Percentiles rank a stretch among this genome's conserved stretches.
Evolutionary conservation across 2,888 invertebrate genomes (phyloP).

Genomic region (Napeogenes sylphis): DNA sequence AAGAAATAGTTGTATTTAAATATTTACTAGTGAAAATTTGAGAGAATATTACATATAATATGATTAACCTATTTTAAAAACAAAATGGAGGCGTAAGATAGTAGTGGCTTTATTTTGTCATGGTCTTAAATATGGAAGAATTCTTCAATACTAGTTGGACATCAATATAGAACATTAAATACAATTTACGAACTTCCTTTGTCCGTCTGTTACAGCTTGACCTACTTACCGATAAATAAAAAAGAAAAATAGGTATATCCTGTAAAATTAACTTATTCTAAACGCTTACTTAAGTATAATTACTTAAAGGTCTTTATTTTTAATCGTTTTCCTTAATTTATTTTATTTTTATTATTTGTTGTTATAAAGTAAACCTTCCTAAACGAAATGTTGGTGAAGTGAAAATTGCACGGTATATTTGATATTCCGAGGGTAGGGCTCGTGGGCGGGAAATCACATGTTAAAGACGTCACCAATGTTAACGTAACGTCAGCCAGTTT

Average conservation of each 20-base stretch:
- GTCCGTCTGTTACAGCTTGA: not conserved
- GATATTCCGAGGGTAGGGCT: slow-evolving; percentile 3
- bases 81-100: too few relatives aligned
- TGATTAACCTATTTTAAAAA: too few relatives aligned
- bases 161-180: not conserved
- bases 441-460: slow-evolving; percentile 26
- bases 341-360: not conserved
- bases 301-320: not conserved
- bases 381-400: not conserved
- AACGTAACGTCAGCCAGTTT: slow-evolving; percentile 15
- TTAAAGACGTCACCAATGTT: slow-evolving; percentile 24
- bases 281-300: not conserved
- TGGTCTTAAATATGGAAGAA: too few relatives aligned
- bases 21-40: too few relatives aligned
- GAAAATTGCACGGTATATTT: slow-evolving; percentile 4
- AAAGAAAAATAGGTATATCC: too few relatives aligned
- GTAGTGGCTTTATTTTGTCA: too few relatives aligned
- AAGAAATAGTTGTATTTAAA: too few relatives aligned
- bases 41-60: too few relatives aligned
- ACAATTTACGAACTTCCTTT: slow-evolving; percentile 1
- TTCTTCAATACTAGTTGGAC: not conserved
- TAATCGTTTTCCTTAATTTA: not conserved
- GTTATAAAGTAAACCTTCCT: too few relatives aligned
- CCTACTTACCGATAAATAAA: not conserved
- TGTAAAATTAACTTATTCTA: too few relatives aligned